phyloP scores from a whole-genome alignment of 2,888 invertebrate species.

The Bursaphelenchus okinawaensis region DNA sequence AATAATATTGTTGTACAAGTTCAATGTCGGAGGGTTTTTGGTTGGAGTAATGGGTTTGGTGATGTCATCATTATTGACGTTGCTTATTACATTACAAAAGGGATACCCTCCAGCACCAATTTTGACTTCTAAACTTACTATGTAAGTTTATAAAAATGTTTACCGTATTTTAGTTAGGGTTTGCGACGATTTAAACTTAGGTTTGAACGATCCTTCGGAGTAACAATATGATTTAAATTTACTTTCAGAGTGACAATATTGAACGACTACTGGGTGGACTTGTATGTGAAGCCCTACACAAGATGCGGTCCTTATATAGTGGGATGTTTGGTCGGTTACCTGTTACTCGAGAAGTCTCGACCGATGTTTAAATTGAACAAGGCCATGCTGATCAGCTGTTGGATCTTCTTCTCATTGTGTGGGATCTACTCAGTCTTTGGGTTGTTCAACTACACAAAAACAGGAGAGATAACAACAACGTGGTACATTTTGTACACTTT shows the following conservation, averaged over 20 bases:
- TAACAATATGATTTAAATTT: neutral
- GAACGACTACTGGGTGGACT: conserved; percentile 53
- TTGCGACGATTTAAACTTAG: neutral
- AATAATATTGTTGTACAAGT: conserved; percentile 64
- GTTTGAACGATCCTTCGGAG: no score
- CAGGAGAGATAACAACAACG: conserved; percentile 50
- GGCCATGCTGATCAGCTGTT: conserved; percentile 33
- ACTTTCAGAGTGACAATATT: conserved; percentile 43
- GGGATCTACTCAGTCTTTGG: conserved; percentile 55
- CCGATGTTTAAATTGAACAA: conserved; percentile 41
- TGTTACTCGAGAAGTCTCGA: conserved; percentile 46
- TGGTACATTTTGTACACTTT: conserved; percentile 43
- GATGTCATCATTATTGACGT: conserved; percentile 31
- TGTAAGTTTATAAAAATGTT: conserved; percentile 42
- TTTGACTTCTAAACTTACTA: conserved; percentile 49
- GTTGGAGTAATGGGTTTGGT: conserved; percentile 23
- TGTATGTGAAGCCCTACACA: conserved; percentile 61
- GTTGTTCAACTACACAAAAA: conserved; percentile 48
- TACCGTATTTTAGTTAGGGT: neutral
- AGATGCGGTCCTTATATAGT: conserved; percentile 61
- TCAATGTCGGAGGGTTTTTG: conserved; percentile 28
- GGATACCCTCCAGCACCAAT: conserved; percentile 55
- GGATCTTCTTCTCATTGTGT: conserved; percentile 29
- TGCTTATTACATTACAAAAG: conserved; percentile 41
- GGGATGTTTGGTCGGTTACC: conserved; percentile 60